phyloP scores from a whole-genome alignment of 2,113 vertebrate genomes.

The Proterorhinus semilunaris region DNA sequence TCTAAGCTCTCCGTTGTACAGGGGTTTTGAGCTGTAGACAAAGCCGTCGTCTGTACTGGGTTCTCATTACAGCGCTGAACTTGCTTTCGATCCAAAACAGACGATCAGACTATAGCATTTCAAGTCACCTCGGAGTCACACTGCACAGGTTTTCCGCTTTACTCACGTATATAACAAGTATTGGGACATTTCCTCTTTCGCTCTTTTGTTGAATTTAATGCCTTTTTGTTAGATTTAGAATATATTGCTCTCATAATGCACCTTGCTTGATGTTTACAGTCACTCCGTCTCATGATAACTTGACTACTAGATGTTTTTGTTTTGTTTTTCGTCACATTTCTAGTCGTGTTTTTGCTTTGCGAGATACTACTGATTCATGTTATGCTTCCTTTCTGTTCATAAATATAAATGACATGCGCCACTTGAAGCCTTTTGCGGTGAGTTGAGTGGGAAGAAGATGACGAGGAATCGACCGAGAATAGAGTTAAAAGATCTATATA shows the following conservation, averaged over 20 bases:
- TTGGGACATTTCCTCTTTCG: background rate
- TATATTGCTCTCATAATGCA: background rate
- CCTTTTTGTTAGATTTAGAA: background rate
- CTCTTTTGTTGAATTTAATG: background rate
- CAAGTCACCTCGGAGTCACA: no score
- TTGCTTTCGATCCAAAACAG: no score
- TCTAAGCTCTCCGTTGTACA: no score
- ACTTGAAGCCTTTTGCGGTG: conserved; percentile 28
- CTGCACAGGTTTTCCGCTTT: background rate
- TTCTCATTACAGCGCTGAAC: no score
- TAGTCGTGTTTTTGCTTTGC: background rate
- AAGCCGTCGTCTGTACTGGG: no score
- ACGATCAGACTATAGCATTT: no score
- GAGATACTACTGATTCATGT: background rate
- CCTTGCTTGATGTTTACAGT: background rate
- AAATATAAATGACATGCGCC: background rate
- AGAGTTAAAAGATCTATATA: conserved; percentile 37
- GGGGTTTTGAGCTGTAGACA: no score
- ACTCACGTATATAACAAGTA: background rate
- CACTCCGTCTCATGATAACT: background rate
- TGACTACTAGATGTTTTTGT: background rate
- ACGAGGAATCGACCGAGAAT: conserved; percentile 25
- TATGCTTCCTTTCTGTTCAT: background rate
- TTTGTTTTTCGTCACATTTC: background rate
- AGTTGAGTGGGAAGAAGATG: conserved; percentile 40